Base-by-base conservation (phyloP, 2,797 vertebrate species). In the Poecilia velifera region DNA sequence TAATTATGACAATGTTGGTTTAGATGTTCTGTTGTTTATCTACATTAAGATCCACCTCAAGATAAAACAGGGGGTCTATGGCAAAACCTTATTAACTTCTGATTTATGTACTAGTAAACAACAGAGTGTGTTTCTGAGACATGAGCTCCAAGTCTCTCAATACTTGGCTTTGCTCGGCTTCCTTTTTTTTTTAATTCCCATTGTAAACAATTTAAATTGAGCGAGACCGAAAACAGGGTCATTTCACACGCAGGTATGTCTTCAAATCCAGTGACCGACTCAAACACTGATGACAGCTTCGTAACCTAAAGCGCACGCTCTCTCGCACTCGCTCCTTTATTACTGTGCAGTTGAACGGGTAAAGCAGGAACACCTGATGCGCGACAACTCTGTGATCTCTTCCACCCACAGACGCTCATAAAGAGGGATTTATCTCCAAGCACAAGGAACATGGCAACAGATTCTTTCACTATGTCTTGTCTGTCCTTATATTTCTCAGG, bases 211-310 rank as follows among this genome's bases (percentile, higher is more conserved):
- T 89, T 73, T 31, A 51, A 76, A 80, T 66, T 25, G 62, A 41
- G 76, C 41, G 47, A 81, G 85, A 90, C 87, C 83, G 88, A 88
- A 92, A 93, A 89, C 87, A 88, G 83, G 81, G 62, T 87, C 78
- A 72, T 78, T 73, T 84, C 36, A 8, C 77, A 72, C 55, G 45
- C 25, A 13, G 87, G 91, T 93, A 90, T 93, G 88, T 88, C 91
- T 94, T 94, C 87, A 85, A 93, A 89, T 94, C 90, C 88, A 83
- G 81, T 86, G 79, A 92, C 83, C 90, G 68, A 53, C 77, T 59
- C 80, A 84, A 82, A 89, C 79, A 89, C 43, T 28, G 87, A 91
- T 88, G 90, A 88, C 81, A 76, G 83, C 80, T 91, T 92, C 66
- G 89, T 92, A 18, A 49, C 68, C 68, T 49, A 41, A 62, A 57